phyloP scores from a whole-genome alignment of 2,797 vertebrate genomes.

The Artibeus jamaicensis region DNA sequence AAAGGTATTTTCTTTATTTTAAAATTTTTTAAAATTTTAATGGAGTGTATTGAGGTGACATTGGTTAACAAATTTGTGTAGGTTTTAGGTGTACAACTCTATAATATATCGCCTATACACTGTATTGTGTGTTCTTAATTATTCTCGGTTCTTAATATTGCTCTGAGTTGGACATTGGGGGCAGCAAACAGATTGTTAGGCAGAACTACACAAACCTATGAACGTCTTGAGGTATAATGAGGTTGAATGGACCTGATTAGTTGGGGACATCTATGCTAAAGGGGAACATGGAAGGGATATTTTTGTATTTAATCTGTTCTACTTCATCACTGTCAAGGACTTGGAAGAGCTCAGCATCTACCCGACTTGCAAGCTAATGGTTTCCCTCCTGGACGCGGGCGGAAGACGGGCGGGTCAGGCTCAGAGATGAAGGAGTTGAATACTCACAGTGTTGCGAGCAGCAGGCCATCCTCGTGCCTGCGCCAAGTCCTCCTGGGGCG shows the following conservation, averaged over 20 bases:
- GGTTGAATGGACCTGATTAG: rapidly evolving
- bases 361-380: background rate
- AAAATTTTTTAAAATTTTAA: background rate
- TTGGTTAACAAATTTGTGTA: background rate
- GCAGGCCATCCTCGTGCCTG: rapidly evolving
- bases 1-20: background rate
- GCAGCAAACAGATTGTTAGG: background rate
- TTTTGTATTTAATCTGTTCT: background rate
- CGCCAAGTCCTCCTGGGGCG: rapidly evolving
- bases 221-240: rapidly evolving
- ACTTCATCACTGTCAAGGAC: background rate
- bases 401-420: background rate
- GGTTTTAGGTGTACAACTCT: background rate
- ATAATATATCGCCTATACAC: background rate
- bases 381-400: rapidly evolving
- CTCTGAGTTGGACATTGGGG: background rate
- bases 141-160: background rate
- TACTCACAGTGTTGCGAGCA: rapidly evolving
- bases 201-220: background rate
- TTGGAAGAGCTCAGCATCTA: background rate
- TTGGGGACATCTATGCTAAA: background rate
- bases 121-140: background rate
- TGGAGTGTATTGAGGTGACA: background rate
- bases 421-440: background rate
- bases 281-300: background rate